phyloP scores from a whole-genome alignment of 2,113 vertebrate species.

The Brachionichthys hirsutus region DNA sequence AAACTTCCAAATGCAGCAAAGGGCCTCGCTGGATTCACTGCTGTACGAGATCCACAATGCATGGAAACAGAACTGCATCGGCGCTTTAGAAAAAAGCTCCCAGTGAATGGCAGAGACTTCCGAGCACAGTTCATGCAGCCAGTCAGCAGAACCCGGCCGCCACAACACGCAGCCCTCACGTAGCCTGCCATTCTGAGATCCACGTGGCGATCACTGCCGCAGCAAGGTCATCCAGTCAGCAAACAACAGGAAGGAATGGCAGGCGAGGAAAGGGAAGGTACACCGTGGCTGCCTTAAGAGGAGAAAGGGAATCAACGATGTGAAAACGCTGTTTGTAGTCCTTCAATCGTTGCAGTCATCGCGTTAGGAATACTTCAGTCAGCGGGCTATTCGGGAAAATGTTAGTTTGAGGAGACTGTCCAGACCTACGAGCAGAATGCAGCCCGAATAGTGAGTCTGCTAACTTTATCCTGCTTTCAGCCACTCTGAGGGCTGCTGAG shows the following conservation, averaged over 20 bases:
- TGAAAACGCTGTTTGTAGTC: no score
- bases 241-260: no score
- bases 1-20: neutral
- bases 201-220: conserved; percentile 1
- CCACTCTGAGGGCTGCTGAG: no score
- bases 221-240: neutral
- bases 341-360: no score
- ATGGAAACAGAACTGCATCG: neutral
- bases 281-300: neutral
- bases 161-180: conserved; percentile 24
- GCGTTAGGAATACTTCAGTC: no score
- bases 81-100: conserved; percentile 11
- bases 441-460: no score
- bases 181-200: conserved; percentile 33
- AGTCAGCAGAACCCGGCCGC: conserved; percentile 28
- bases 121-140: conserved; percentile 25
- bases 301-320: no score
- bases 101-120: conserved; percentile 1
- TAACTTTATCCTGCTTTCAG: neutral
- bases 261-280: no score
- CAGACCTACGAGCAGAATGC: no score
- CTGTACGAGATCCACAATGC: neutral
- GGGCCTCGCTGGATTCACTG: neutral
- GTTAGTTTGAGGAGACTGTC: no score
- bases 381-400: no score